Evolutionary conservation across 1,140 invertebrate genomes (phyloP).

Genomic region (Drosophila ficusphila): DNA sequence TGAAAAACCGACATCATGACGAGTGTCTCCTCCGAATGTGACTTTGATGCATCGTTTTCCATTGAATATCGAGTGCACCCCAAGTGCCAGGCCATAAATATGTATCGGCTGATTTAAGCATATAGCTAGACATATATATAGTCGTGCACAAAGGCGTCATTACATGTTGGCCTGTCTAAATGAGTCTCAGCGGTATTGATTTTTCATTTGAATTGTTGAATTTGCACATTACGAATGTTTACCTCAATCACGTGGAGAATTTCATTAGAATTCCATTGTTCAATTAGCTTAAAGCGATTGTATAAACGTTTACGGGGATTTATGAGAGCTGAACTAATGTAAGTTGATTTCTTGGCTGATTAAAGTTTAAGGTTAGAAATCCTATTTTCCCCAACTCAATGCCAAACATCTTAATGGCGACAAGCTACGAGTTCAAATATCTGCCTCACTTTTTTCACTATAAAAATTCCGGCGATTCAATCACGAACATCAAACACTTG

Average conservation of each 20-base stretch:
- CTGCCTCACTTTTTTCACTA: background rate
- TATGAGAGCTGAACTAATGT: constrained; percentile 23
- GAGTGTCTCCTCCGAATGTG: constrained; percentile 44
- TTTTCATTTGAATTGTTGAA: constrained; percentile 34
- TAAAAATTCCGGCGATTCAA: constrained; percentile 31
- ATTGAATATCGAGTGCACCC: constrained; percentile 41
- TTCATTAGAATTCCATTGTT: constrained; percentile 73
- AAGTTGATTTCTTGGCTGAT: background rate
- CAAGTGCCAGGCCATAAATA: constrained; percentile 47
- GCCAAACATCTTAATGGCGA: constrained; percentile 16
- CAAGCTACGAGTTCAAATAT: constrained; percentile 18
- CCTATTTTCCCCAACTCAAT: constrained; percentile 10
- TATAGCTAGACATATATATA: constrained; percentile 29
- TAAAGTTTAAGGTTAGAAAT: too few relatives aligned
- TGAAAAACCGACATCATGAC: constrained; percentile 44
- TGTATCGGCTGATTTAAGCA: constrained; percentile 51
- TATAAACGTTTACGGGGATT: constrained; percentile 17
- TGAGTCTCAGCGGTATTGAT: constrained; percentile 50
- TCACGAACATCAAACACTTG: constrained; percentile 37
- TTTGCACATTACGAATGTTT: constrained; percentile 36
- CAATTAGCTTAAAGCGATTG: constrained; percentile 39
- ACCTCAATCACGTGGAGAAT: constrained; percentile 53
- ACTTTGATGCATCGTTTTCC: constrained; percentile 68
- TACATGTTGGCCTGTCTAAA: constrained; percentile 19
- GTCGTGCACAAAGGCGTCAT: constrained; percentile 31